Evolutionary conservation across 2,888 invertebrate species (phyloP).

Genomic region (Tetrapedia diversipes): DNA sequence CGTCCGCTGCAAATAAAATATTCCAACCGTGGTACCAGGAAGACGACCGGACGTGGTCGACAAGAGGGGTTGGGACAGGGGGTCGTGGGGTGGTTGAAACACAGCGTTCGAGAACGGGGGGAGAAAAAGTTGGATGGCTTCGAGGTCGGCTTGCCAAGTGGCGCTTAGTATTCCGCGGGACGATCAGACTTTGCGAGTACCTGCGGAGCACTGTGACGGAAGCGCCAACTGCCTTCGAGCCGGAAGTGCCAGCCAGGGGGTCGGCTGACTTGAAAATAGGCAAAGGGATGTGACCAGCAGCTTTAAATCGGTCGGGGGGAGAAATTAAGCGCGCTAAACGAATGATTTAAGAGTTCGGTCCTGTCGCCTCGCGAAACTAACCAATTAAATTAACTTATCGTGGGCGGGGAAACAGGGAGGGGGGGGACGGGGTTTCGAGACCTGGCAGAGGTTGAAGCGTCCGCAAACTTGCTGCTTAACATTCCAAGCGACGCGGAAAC

Average conservation of each 20-base stretch:
- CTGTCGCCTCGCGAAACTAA: conserved; percentile 27
- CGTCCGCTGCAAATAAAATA: conserved; percentile 63
- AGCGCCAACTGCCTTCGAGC: conserved; percentile 73
- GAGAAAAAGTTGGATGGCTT: conserved; percentile 54
- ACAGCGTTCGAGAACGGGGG: background rate
- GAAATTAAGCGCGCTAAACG: conserved; percentile 56
- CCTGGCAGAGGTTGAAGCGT: conserved; percentile 29
- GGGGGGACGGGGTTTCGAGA: background rate
- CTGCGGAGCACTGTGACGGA: conserved; percentile 75
- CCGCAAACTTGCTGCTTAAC: conserved; percentile 53
- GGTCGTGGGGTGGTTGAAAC: background rate
- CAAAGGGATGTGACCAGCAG: conserved; percentile 58
- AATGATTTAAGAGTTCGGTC: conserved; percentile 47
- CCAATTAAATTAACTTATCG: conserved; percentile 51
- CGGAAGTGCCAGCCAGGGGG: conserved; percentile 41
- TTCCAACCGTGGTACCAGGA: conserved; percentile 23
- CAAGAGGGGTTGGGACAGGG: background rate
- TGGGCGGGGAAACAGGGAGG: background rate
- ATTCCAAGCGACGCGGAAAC: conserved; percentile 37
- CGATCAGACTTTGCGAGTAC: conserved; percentile 73
- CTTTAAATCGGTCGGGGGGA: conserved; percentile 31
- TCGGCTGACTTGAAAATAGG: conserved; percentile 52
- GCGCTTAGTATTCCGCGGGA: conserved; percentile 78
- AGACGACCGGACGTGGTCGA: background rate
- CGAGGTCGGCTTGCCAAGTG: conserved; percentile 76